Percentiles rank a stretch among this genome's conserved stretches.
These are phyloP conservation scores for Nomia melanderi DNA, from an alignment of 1,140 invertebrate genomes.

Conservation along the genomic window DNA sequence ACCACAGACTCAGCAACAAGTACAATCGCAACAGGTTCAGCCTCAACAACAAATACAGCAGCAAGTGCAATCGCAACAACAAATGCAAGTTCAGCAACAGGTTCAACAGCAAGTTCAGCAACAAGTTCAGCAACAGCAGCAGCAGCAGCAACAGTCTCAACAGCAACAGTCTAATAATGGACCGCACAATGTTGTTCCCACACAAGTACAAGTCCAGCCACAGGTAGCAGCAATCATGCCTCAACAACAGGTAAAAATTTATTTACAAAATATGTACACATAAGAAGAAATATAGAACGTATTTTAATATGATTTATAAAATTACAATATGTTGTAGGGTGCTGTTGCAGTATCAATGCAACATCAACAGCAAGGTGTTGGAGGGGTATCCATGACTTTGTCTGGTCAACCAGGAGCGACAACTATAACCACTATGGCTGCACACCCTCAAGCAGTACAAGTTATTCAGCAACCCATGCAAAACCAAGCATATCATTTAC, in stretches of 20 bases:
- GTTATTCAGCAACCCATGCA: constrained; percentile 92
- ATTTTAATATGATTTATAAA: neutral
- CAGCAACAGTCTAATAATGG: constrained; percentile 73
- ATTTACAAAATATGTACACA: neutral
- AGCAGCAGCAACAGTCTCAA: constrained; percentile 70
- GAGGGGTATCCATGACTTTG: constrained; percentile 78
- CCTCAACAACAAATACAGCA: constrained; percentile 76
- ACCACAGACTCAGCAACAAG: constrained; percentile 76
- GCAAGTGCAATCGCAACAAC: constrained; percentile 71
- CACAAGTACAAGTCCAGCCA: constrained; percentile 80
- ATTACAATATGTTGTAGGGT: constrained; percentile 66
- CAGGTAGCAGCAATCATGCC: constrained; percentile 83
- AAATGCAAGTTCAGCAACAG: constrained; percentile 70
- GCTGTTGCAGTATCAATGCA: constrained; percentile 79
- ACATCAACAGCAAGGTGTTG: constrained; percentile 83
- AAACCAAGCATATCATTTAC: constrained; percentile 87
- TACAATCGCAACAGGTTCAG: constrained; percentile 71
- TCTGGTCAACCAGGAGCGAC: constrained; percentile 77
- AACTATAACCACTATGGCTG: constrained; percentile 79
- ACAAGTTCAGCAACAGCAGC: constrained; percentile 78
- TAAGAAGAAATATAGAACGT: neutral
- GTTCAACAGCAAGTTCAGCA: constrained; percentile 76
- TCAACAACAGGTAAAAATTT: constrained; percentile 79
- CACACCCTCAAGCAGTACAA: constrained; percentile 83
- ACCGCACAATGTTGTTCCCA: constrained; percentile 76